Percentiles rank a stretch among this genome's conserved stretches.
Conservation (phyloP, 2,888 invertebrate genomes). For the Perizoma flavofasciatum region DNA sequence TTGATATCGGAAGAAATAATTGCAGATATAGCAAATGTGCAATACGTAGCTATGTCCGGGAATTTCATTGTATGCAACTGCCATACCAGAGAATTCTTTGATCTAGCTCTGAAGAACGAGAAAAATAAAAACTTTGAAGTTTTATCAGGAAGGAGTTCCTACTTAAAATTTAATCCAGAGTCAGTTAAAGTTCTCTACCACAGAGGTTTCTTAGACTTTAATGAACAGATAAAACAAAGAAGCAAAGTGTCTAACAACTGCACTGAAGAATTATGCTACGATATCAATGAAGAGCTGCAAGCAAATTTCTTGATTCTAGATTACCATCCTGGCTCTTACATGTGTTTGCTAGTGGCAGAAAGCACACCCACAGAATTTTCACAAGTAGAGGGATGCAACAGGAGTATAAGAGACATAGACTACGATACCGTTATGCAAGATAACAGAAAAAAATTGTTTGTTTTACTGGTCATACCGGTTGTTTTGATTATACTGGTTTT, state of each 20-base stretch:
- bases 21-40: slow-evolving; percentile 73
- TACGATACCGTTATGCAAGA: slow-evolving; percentile 39
- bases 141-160: slow-evolving; percentile 3
- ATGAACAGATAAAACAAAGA: slow-evolving; percentile 45
- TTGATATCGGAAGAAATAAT: slow-evolving; percentile 83
- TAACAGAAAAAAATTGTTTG: slow-evolving; percentile 42
- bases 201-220: slow-evolving; percentile 52
- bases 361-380: slow-evolving; percentile 44
- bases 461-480: slow-evolving; percentile 50
- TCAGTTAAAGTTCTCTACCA: slow-evolving; percentile 36
- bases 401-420: slow-evolving; percentile 36
- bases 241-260: slow-evolving; percentile 39
- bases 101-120: slow-evolving; percentile 57
- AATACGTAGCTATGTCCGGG: slow-evolving; percentile 76
- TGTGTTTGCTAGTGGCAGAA: slow-evolving; percentile 51
- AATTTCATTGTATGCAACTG: slow-evolving; percentile 86
- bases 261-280: slow-evolving; percentile 27
- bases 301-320: slow-evolving; percentile 59
- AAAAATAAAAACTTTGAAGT: slow-evolving; percentile 1
- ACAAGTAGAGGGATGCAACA: slow-evolving; percentile 47
- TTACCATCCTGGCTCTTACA: slow-evolving; percentile 46
- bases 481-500: slow-evolving; percentile 48
- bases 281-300: slow-evolving; percentile 34
- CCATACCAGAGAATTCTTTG: slow-evolving; percentile 76
- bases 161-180: not conserved